These are phyloP conservation scores for Chydorus sphaericus DNA, from an alignment of 2,888 invertebrate genomes.

Conservation along the genomic window DNA sequence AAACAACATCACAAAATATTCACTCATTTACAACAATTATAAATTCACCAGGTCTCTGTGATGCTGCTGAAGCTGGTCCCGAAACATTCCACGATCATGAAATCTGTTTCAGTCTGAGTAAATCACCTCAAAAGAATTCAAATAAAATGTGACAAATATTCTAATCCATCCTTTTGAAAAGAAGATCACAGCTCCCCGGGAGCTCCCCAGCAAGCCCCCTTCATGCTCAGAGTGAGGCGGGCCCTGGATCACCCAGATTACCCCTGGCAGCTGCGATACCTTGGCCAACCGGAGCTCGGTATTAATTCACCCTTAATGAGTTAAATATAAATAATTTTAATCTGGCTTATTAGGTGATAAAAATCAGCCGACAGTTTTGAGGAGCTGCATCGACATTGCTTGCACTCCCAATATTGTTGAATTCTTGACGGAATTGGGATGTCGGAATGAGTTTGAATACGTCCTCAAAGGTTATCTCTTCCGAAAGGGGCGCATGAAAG, in stretches of 20 bases:
- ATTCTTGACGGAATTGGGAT: conserved; percentile 82
- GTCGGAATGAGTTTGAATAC: conserved; percentile 83
- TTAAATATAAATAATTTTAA: neutral
- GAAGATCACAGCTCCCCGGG: neutral
- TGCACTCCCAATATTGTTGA: conserved; percentile 79
- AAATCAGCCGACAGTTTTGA: conserved; percentile 71
- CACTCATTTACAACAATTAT: neutral
- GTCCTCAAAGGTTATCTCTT: conserved; percentile 88
- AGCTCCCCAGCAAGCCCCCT: conserved; percentile 34
- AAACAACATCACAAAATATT: neutral
- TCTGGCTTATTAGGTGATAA: conserved; percentile 44
- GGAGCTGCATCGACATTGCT: conserved; percentile 84
- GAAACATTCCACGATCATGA: conserved; percentile 90
- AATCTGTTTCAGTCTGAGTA: conserved; percentile 64
- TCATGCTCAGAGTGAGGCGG: conserved; percentile 66
- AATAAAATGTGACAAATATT: neutral
- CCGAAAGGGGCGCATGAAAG: conserved; percentile 90
- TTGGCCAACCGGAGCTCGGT: conserved; percentile 57
- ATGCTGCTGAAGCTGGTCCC: conserved; percentile 77
- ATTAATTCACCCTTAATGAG: too few relatives aligned
- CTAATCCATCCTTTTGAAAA: neutral
- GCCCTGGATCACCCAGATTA: conserved; percentile 67
- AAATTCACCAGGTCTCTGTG: conserved; percentile 53
- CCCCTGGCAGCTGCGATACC: conserved; percentile 79
- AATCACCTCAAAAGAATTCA: neutral